These are phyloP conservation scores for human DNA, from an alignment of 2,113 vertebrate species.

Conservation along the genomic window GRCh38 chr6:97941001-97941500, in stretches of 20 bases:
- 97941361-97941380: not conserved
- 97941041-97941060: not conserved
- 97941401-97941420: not conserved
- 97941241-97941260: not conserved
- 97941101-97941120: not conserved
- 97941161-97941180: not conserved
- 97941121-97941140: not conserved
- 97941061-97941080: not conserved
- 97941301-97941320: no score
- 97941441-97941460: not conserved
- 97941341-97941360: not conserved
- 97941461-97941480: not conserved
- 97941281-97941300: not conserved
- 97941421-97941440: not conserved
- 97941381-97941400: not conserved
- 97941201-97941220: not conserved
- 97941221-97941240: not conserved
- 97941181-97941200: not conserved
- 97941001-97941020: not conserved
- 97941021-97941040: not conserved
- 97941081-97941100: not conserved
- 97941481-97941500: not conserved
- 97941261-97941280: not conserved
- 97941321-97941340: no score
- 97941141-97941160: not conserved